phyloP scores from a whole-genome alignment of 1,140 invertebrate species.

The Carcinoscorpius rotundicauda region DNA sequence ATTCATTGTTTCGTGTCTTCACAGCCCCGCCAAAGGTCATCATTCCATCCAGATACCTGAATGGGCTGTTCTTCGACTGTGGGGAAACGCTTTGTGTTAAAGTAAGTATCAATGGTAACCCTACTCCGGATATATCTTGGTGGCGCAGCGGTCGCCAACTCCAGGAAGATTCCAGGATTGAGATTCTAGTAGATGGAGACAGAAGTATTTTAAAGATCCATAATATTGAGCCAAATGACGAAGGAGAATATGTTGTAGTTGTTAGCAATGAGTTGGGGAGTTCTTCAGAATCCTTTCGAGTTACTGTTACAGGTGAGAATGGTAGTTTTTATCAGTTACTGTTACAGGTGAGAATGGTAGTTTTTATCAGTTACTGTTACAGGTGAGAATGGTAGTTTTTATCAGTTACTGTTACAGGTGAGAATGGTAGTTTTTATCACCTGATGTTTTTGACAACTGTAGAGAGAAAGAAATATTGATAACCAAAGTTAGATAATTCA shows the following conservation, averaged over 20 bases:
- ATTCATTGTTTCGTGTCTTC: background rate
- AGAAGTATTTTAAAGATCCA: background rate
- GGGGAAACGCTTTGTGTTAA: background rate
- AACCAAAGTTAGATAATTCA: too few relatives aligned
- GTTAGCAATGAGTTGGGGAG: background rate
- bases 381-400: too few relatives aligned
- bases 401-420: background rate
- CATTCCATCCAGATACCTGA: background rate
- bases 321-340: too few relatives aligned
- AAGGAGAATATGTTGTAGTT: background rate
- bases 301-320: background rate
- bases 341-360: too few relatives aligned
- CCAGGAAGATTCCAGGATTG: background rate
- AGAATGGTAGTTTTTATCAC: too few relatives aligned
- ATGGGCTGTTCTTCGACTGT: background rate
- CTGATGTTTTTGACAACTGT: too few relatives aligned
- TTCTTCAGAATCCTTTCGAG: background rate
- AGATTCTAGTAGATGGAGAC: background rate
- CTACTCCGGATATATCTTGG: background rate
- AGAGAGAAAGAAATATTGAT: too few relatives aligned
- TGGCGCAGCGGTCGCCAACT: background rate
- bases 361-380: background rate
- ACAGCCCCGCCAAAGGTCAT: background rate
- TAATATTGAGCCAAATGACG: background rate
- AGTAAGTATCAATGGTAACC: conserved; percentile 33